These are phyloP conservation scores for Apodemus sylvaticus DNA, from an alignment of 2,113 vertebrate genomes.

Conservation along the genomic window DNA sequence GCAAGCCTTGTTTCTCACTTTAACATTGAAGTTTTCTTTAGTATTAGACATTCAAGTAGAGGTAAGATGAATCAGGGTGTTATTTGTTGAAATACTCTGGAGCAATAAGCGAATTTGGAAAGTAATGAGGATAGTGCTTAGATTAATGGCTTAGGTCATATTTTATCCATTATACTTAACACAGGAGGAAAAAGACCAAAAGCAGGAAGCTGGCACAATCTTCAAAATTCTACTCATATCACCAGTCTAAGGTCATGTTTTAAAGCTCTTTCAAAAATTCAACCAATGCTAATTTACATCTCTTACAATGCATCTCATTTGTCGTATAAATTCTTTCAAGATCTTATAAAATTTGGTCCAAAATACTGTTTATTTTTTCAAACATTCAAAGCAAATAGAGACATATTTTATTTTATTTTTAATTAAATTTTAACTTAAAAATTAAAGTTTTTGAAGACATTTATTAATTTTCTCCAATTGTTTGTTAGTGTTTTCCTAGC, in stretches of 20 bases:
- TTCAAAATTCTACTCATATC: conserved; percentile 43
- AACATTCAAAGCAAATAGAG: neutral
- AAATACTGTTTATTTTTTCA: neutral
- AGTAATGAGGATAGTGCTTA: conserved; percentile 70
- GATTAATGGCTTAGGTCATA: conserved; percentile 64
- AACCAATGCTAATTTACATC: neutral
- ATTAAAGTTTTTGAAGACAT: neutral
- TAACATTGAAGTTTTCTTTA: conserved; percentile 17
- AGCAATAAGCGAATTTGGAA: conserved; percentile 58
- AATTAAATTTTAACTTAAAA: too few species aligned
- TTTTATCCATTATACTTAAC: conserved; percentile 65
- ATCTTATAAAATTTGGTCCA: neutral
- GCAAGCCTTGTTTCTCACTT: conserved; percentile 10
- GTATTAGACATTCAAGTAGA: conserved; percentile 20
- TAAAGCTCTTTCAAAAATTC: conserved; percentile 44
- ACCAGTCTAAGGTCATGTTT: conserved; percentile 44
- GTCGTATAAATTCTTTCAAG: conserved; percentile 1
- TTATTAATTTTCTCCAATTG: neutral
- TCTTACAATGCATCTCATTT: neutral
- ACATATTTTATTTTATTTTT: neutral
- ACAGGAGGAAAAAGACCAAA: conserved; percentile 32
- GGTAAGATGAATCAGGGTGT: conserved; percentile 29
- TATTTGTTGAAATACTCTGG: conserved; percentile 54
- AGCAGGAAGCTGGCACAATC: conserved; percentile 17
- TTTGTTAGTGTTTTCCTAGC: neutral